phyloP scores from a whole-genome alignment of 2,113 vertebrate genomes.

The Antigone vipio region DNA sequence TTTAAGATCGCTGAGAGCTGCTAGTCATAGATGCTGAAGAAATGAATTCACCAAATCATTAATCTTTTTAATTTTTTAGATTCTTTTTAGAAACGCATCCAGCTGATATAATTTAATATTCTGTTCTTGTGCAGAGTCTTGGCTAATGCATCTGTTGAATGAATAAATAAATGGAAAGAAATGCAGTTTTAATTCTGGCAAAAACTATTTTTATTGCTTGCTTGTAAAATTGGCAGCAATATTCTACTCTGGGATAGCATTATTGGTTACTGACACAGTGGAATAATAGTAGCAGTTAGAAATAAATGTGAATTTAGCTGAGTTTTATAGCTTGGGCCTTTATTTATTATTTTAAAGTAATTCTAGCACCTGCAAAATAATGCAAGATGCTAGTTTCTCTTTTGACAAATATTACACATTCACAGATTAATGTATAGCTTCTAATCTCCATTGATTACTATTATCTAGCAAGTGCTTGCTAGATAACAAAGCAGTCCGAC shows the following conservation, averaged over 20 bases:
- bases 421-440: not conserved
- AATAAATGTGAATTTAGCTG: not conserved
- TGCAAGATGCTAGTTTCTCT: not conserved
- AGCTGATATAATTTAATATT: slow-evolving; percentile 56
- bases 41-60: slow-evolving; percentile 14
- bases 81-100: slow-evolving; percentile 29
- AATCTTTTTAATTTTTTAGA: slow-evolving; percentile 12
- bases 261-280: slow-evolving; percentile 10
- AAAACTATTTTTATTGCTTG: slow-evolving; percentile 44
- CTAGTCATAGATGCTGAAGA: not conserved
- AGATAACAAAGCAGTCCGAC: not conserved
- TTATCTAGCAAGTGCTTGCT: not conserved
- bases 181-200: slow-evolving; percentile 53
- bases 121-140: slow-evolving; percentile 16
- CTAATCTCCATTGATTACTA: not conserved
- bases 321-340: not conserved
- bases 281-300: slow-evolving; percentile 19
- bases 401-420: not conserved
- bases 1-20: slow-evolving; percentile 2
- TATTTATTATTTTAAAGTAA: not conserved
- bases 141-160: slow-evolving; percentile 51
- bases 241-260: not conserved
- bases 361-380: not conserved
- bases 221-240: slow-evolving; percentile 47
- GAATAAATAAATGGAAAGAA: slow-evolving; percentile 60